Evolutionary conservation across 1,140 invertebrate genomes (phyloP), one percentile per base, ranked within the genome.

Genomic region (Agrilus planipennis): DNA sequence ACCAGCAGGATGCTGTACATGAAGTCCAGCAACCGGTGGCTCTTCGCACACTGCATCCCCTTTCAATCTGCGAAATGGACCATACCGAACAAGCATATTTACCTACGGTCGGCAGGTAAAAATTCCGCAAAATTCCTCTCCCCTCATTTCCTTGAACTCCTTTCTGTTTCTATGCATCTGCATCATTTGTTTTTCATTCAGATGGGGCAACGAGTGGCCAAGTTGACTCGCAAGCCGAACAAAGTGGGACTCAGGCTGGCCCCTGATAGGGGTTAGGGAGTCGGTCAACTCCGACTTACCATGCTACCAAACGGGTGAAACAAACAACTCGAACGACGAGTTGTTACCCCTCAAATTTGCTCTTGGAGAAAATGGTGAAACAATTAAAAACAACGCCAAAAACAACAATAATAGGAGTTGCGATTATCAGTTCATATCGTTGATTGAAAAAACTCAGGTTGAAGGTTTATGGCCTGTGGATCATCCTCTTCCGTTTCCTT

Each of bases 131-230:
- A 60, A 59, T 56, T 57, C 22, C 32, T 52, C 44, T 54, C 52
- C 20, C 46, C 55, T 51, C 60, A 60, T 59, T 55, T 55, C 14
- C 17, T n/a, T 23, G 18, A 37, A 21, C 3, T 1, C 19, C 40
- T 57, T 53, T 47, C 73, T 76, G 63, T 65, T 67, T 68, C 68
- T 72, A 46, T 75, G 75, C 53, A 70, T 79, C 66, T 81, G 81
- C 64, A 74, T 76, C 52, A 81, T 85, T 57, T 81, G 81, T 57
- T 78, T n/a, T n/a, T n/a, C n/a, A n/a, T n/a, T n/a, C n/a, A n/a
- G 83, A 47, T 88, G 83, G 84, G 84, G 83, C 63, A 77, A 75
- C 63, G 84, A 89, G 65, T 89, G 84, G 84, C 84, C 84, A 68
- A 89, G 85, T 87, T 89, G 84, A 88, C 84, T 89, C 84, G 79